These are phyloP conservation scores for Ptychobarbus kaznakovi DNA, from an alignment of 2,797 vertebrate species.

Conservation along the genomic window DNA sequence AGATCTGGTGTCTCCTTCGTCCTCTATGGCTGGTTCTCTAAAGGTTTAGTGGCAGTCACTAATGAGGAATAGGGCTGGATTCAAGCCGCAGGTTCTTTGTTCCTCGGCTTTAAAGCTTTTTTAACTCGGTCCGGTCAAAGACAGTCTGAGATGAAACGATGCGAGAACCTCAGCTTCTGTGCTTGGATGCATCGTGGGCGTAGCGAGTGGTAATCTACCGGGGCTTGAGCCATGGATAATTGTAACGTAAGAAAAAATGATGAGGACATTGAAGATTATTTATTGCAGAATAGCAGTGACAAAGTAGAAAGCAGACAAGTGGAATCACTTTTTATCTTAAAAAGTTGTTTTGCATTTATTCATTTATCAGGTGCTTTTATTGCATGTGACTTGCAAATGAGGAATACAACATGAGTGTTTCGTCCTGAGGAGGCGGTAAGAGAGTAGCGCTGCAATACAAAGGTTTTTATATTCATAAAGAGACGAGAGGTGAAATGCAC, in stretches of 20 bases:
- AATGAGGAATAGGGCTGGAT: slow-evolving; percentile 43
- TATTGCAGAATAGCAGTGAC: not conserved
- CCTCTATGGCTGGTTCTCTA: slow-evolving; percentile 45
- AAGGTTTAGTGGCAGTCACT: slow-evolving; percentile 63
- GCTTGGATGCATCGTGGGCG: not conserved
- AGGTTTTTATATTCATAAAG: not conserved
- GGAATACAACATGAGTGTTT: not conserved
- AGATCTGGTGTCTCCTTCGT: not conserved
- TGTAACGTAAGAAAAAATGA: not conserved
- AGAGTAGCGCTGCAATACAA: not conserved
- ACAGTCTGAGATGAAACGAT: not conserved
- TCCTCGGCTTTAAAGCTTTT: slow-evolving; percentile 14
- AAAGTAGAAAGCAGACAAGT: not conserved
- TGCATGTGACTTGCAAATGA: not conserved
- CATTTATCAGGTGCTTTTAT: not conserved
- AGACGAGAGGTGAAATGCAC: not conserved
- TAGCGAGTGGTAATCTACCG: not conserved
- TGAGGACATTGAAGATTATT: not conserved
- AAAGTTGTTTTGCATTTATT: not conserved
- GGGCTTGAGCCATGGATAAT: not conserved
- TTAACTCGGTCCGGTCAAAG: not conserved
- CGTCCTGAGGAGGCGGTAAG: not conserved
- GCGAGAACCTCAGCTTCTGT: not conserved
- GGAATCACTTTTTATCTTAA: not conserved
- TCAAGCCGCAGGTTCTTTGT: not conserved